Evolutionary conservation across 2,888 invertebrate species (phyloP), one percentile per base, ranked within the genome.

Genomic region (Bellardia pandia): DNA sequence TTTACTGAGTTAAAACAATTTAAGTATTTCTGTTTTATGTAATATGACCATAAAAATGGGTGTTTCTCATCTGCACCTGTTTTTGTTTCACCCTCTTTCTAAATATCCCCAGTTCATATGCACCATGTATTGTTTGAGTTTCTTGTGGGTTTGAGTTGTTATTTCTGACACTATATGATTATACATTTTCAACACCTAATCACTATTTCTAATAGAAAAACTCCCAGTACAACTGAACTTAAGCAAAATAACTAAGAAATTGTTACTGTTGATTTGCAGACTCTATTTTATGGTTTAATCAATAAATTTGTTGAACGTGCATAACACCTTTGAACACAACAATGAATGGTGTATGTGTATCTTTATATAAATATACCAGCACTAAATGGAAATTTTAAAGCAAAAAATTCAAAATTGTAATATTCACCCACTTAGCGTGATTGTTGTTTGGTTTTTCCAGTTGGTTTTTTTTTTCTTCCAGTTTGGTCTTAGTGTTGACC

Each of bases 171-270:
- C 48, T 58, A 37, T 77, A 72, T 84, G 45, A 86, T 86, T 86
- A 86, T 77, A 68, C 51, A 84, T 86, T 86, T 86, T 60, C 80
- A 84, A 81, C 82, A 86, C 77, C 62, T 81, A 81, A 84, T 80
- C 60, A 62, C 45, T 53, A 13, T 68, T 42, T 14, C 30, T 30
- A 42, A 80, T 2, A 33, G 45, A 48, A 58, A 58, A 40, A 74
- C 77, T 82, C 53, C 53, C 60, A 72, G 42, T 16, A 37, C 66
- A 14, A 64, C 42, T 16, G 48, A 58, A 66, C 8, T 7, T 4
- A 48, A 6, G 9, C 16, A 53, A 71, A 7, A 40, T 51, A 16
- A 30, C 78, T 62, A 51, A 64, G 11, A 51, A 72, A 72, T 42
- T 62, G 33, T 74, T 81, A n/a, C 3, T 23, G 64, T 45, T 75